A percentile compares a stretch with the other conserved stretches of the same genome.
These are phyloP conservation scores for Escarpia spicata DNA, from an alignment of 2,888 invertebrate species.

Conservation along the genomic window DNA sequence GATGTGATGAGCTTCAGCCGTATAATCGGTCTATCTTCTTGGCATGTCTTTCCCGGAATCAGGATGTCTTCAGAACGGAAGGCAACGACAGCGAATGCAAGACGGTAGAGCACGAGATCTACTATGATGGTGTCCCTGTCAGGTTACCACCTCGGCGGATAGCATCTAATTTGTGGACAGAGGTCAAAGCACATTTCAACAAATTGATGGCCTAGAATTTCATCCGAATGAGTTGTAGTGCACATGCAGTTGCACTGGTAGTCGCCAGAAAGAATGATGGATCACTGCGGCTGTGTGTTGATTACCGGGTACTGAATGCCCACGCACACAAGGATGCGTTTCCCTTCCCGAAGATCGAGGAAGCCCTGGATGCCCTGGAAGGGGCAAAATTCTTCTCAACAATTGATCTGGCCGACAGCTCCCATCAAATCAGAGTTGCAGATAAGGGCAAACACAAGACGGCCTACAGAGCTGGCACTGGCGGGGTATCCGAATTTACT, in stretches of 20 bases:
- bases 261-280: background rate
- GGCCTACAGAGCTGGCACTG: slow-evolving; percentile 25
- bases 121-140: background rate
- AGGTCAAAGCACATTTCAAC: background rate
- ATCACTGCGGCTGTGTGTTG: background rate
- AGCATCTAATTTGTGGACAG: background rate
- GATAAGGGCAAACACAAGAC: slow-evolving; percentile 27
- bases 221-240: background rate
- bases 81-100: background rate
- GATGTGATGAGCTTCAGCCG: background rate
- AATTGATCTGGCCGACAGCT: too few relatives aligned
- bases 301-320: background rate
- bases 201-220: background rate
- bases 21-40: background rate
- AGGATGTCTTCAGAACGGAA: background rate
- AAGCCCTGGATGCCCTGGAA: too few relatives aligned
- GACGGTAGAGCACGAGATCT: background rate
- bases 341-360: background rate
- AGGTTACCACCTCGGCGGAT: background rate
- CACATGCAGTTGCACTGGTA: background rate
- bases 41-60: background rate
- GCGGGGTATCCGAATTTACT: slow-evolving; percentile 26
- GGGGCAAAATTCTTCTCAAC: too few relatives aligned
- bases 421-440: background rate
- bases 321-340: background rate